phyloP scores from a whole-genome alignment of 2,113 vertebrate species.

The Aegypius monachus region DNA sequence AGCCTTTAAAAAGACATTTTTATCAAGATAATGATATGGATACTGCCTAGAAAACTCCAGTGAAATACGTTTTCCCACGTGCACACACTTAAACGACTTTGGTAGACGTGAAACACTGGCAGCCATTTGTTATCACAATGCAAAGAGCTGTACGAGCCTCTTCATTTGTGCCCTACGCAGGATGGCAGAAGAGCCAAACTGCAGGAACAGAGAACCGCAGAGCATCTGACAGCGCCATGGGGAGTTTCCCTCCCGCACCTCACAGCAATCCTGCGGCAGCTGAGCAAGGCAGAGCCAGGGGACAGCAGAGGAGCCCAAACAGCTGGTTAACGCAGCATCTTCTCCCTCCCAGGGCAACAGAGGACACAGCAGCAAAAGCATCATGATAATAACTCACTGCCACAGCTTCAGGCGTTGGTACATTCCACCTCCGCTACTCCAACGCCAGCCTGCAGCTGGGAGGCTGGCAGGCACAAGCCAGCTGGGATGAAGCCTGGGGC shows the following conservation, averaged over 20 bases:
- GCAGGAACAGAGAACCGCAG: background rate
- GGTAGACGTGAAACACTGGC: background rate
- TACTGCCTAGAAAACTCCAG: background rate
- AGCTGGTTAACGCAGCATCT: background rate
- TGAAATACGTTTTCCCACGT: background rate
- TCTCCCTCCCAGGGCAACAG: background rate
- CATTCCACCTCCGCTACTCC: fast-evolving
- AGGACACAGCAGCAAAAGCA: background rate
- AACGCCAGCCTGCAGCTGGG: background rate
- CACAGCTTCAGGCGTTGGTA: background rate
- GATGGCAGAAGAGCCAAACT: background rate
- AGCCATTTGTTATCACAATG: background rate
- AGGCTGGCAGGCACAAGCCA: background rate
- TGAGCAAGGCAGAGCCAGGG: background rate
- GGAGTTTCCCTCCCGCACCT: background rate
- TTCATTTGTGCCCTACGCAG: background rate
- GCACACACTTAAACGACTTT: background rate
- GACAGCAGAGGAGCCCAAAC: background rate
- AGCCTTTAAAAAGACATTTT: background rate
- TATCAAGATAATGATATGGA: background rate
- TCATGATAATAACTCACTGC: background rate
- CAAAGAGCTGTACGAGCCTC: background rate
- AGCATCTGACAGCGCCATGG: fast-evolving
- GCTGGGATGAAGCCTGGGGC: background rate
- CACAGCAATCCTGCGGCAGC: background rate